Evolutionary conservation across 2,888 invertebrate genomes (phyloP).

Genomic region (Ophraella communa): DNA sequence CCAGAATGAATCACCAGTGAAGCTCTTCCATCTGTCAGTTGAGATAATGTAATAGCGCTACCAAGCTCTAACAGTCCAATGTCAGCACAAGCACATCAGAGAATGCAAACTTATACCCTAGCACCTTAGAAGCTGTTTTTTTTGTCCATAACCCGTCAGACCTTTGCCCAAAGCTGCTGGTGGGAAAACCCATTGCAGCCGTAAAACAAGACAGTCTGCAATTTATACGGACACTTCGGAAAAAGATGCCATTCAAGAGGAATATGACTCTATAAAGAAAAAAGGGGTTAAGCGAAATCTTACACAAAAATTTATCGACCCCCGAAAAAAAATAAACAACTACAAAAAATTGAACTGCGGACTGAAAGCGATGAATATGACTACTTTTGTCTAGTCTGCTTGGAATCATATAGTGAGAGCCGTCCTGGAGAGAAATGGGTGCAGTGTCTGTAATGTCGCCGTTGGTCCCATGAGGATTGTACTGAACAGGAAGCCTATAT

Average conservation of each 20-base stretch:
- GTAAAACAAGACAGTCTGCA: background rate
- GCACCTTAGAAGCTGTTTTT: too few species aligned
- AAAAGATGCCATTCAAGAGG: background rate
- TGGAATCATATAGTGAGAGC: background rate
- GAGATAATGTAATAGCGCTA: too few species aligned
- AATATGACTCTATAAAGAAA: background rate
- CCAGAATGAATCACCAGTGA: too few species aligned
- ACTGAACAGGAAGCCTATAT: background rate
- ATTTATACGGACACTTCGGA: background rate
- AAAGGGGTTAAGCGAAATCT: background rate
- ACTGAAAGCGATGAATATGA: background rate
- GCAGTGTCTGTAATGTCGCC: background rate
- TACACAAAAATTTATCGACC: background rate
- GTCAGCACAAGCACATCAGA: too few species aligned
- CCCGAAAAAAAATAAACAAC: background rate
- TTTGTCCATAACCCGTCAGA: too few species aligned
- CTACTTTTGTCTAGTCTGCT: background rate
- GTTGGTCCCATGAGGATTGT: background rate
- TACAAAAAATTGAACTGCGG: background rate
- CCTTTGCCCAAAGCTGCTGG: background rate
- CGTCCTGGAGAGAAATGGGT: background rate
- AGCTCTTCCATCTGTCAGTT: too few species aligned
- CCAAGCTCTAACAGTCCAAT: too few species aligned
- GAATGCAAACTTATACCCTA: too few species aligned
- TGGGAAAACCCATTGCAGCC: background rate